Percentiles rank a stretch among this genome's conserved stretches.
These are phyloP conservation scores for Drosophila rufa DNA, from an alignment of 1,140 invertebrate genomes.

Conservation along the genomic window DNA sequence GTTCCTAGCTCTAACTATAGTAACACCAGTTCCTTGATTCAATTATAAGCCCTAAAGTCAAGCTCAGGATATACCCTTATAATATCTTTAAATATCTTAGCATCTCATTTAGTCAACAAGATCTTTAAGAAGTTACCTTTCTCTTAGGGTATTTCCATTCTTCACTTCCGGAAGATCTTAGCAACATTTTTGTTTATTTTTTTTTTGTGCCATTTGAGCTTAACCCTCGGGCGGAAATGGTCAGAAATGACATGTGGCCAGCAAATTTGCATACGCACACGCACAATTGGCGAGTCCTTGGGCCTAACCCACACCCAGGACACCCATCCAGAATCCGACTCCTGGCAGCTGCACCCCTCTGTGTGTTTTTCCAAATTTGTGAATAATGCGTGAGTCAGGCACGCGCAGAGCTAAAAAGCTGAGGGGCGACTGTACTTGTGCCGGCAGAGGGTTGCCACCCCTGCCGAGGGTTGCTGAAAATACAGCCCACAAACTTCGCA, in stretches of 20 bases:
- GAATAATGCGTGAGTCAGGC: slow-evolving; percentile 67
- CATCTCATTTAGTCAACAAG: not conserved
- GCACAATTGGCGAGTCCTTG: slow-evolving; percentile 62
- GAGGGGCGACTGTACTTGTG: slow-evolving; percentile 68
- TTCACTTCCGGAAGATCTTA: not conserved
- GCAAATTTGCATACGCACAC: slow-evolving; percentile 76
- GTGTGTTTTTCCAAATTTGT: slow-evolving; percentile 14
- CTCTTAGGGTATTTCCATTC: not conserved
- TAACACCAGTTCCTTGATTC: no score
- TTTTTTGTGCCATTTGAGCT: slow-evolving; percentile 44
- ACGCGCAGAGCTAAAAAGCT: slow-evolving; percentile 72
- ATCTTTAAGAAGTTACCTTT: no score
- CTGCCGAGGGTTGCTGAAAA: slow-evolving; percentile 35
- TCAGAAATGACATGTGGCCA: slow-evolving; percentile 79
- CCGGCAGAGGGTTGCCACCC: slow-evolving; percentile 10
- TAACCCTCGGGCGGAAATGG: slow-evolving; percentile 66
- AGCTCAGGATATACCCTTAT: no score
- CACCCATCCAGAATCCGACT: slow-evolving; percentile 27
- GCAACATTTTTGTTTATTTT: slow-evolving; percentile 19
- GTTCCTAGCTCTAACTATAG: no score
- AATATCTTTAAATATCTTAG: not conserved
- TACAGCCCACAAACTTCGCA: slow-evolving; percentile 40
- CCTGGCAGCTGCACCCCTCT: slow-evolving; percentile 41
- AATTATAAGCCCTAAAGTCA: no score
- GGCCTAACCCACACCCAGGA: slow-evolving; percentile 21